Conservation (phyloP, 2,113 vertebrate genomes). For the Microtus pennsylvanicus region DNA sequence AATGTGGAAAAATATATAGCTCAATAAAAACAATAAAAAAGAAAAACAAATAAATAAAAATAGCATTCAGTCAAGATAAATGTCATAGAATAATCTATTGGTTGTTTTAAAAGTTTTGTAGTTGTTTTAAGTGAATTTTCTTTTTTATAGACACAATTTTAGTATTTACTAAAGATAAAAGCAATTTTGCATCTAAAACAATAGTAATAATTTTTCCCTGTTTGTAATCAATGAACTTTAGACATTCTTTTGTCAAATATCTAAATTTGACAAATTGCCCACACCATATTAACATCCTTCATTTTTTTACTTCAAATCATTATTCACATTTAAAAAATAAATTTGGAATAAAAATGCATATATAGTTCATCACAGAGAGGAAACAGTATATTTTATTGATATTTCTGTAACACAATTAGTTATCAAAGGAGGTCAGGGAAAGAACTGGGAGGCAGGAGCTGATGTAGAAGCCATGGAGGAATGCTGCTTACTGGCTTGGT, state of each 20-base stretch:
- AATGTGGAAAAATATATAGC: too few species aligned
- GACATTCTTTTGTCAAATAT: neutral
- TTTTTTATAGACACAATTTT: neutral
- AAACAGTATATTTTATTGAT: neutral
- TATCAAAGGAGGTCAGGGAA: neutral
- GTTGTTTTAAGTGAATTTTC: neutral
- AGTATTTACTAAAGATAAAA: neutral
- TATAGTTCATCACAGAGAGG: neutral
- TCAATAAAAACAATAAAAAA: too few species aligned
- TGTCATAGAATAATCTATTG: neutral
- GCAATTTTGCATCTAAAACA: neutral
- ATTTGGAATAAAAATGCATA: neutral
- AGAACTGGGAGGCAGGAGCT: neutral
- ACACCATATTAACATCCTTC: neutral
- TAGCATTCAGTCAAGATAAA: neutral
- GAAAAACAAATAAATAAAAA: neutral
- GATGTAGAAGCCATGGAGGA: neutral
- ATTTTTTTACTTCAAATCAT: neutral
- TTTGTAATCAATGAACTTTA: neutral
- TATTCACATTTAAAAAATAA: constrained; percentile 10
- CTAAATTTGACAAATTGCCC: neutral
- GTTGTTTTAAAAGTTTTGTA: neutral
- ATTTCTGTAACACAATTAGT: neutral
- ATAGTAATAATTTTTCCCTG: neutral
- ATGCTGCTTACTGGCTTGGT: neutral